Evolutionary conservation across 2,113 vertebrate species (phyloP), one percentile per base, ranked within the genome.

Genomic region (Trematocara nigrifrons): DNA sequence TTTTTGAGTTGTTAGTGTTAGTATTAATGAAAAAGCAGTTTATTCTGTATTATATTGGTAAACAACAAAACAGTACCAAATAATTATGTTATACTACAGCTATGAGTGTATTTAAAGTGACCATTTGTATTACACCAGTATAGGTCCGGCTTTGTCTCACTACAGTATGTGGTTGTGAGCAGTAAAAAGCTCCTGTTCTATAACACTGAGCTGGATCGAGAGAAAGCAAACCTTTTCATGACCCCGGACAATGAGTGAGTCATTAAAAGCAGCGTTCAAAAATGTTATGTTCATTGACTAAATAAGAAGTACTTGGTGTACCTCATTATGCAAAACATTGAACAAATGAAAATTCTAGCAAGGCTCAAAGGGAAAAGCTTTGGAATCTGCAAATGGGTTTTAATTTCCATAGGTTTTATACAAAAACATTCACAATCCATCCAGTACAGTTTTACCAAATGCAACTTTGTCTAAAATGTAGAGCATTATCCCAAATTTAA

Each of bases 161-260:
- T 91, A 93, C 92, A 99, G 98, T 99, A 97, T 85, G 97, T 98
- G 35, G 97, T 99, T 86, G 97, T 99, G 79, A 99, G 97, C 97
- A 99, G 98, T 94, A 99, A 97, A 96, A 99, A 99, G 96, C 98
- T 99, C 84, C 96, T 99, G 77, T 99, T 99, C 95, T 99, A 99
- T 90, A 96, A 98, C 95, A 99, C 96, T 0, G 97, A 99, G 81
- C 95, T 96, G 95, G 98, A 99, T 94, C 95, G 97, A 92, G 98
- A 99, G 64, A 97, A 97, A 16, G 97, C 97, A 79, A 98, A 97
- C 86, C 98, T 98, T 2, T 99, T 97, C 76, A 99, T 99, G 98
- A 98, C 98, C 13, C 96, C 98, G 89, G 98, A 99, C 89, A 98
- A 98, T 76, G 97, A 98, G 98, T 99, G 95, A 98, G 99, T 98